A percentile compares a stretch with the other conserved stretches of the same genome.
phyloP scores from a whole-genome alignment of 1,140 invertebrate species.

The Hyles euphorbiae region DNA sequence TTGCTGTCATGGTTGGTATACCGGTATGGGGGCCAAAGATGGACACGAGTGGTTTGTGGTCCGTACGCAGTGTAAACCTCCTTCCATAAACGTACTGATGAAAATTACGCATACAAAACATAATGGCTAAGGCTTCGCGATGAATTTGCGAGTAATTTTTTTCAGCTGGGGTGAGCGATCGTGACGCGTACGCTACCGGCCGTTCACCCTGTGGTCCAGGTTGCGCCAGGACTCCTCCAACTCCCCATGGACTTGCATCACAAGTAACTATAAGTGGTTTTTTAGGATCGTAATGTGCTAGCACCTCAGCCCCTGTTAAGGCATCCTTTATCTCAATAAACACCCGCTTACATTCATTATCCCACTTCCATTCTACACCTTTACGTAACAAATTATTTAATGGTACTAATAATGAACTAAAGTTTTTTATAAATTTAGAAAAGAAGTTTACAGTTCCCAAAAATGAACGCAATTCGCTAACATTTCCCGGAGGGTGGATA shows the following conservation, averaged over 20 bases:
- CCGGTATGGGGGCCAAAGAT: no score
- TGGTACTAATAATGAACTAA: constrained; percentile 18
- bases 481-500: constrained; percentile 34
- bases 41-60: no score
- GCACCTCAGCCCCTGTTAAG: constrained; percentile 19
- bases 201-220: background rate
- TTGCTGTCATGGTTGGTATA: no score
- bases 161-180: constrained; percentile 12
- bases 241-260: constrained; percentile 5
- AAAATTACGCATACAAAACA: constrained; percentile 19
- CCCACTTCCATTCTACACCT: constrained; percentile 28
- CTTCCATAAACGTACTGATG: constrained; percentile 19
- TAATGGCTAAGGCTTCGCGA: constrained; percentile 15
- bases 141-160: constrained; percentile 19
- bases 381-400: no score
- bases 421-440: constrained; percentile 38
- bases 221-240: background rate
- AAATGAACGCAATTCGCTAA: constrained; percentile 46
- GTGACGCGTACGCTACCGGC: constrained; percentile 9
- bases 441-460: constrained; percentile 46
- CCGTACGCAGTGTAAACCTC: no score
- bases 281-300: constrained; percentile 55
- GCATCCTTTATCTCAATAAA: constrained; percentile 23
- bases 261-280: constrained; percentile 16
- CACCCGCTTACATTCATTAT: constrained; percentile 16